phyloP scores from a whole-genome alignment of 2,888 invertebrate genomes.

The Lysandra coridon region DNA sequence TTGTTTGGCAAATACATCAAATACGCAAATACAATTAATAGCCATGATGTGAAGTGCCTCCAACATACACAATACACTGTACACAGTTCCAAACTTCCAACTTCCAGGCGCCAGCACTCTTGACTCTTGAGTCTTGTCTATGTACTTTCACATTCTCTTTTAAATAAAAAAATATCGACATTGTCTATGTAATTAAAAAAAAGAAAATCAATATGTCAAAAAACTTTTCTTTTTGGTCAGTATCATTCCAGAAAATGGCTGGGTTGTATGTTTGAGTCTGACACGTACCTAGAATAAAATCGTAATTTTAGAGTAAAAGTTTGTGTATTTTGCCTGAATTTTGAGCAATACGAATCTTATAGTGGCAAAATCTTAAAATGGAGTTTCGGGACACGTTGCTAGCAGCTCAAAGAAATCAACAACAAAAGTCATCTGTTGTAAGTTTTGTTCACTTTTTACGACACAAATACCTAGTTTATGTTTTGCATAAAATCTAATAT shows the following conservation, averaged over 20 bases:
- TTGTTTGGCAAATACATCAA: too few species aligned
- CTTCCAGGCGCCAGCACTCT: too few species aligned
- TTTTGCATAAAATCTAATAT: slow-evolving; percentile 33
- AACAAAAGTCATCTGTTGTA: slow-evolving; percentile 76
- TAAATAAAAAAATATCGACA: too few species aligned
- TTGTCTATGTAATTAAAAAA: neutral
- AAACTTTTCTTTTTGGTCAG: slow-evolving; percentile 54
- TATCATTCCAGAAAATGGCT: slow-evolving; percentile 78
- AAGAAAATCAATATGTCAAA: slow-evolving; percentile 1
- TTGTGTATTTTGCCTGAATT: slow-evolving; percentile 48
- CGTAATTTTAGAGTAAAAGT: slow-evolving; percentile 61
- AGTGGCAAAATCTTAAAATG: slow-evolving; percentile 51
- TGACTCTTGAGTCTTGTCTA: too few species aligned
- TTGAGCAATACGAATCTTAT: neutral
- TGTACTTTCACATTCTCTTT: too few species aligned
- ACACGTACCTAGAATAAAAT: slow-evolving; percentile 73
- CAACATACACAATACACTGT: too few species aligned
- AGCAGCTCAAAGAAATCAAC: slow-evolving; percentile 77
- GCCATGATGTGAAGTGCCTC: too few species aligned
- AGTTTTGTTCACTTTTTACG: slow-evolving; percentile 53
- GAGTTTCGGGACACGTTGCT: slow-evolving; percentile 75
- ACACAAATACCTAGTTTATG: slow-evolving; percentile 40
- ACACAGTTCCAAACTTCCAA: too few species aligned
- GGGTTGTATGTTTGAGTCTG: slow-evolving; percentile 69
- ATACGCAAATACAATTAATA: too few species aligned